Evolutionary conservation across 2,113 vertebrate genomes (phyloP).

Genomic region (Chamaea fasciata): DNA sequence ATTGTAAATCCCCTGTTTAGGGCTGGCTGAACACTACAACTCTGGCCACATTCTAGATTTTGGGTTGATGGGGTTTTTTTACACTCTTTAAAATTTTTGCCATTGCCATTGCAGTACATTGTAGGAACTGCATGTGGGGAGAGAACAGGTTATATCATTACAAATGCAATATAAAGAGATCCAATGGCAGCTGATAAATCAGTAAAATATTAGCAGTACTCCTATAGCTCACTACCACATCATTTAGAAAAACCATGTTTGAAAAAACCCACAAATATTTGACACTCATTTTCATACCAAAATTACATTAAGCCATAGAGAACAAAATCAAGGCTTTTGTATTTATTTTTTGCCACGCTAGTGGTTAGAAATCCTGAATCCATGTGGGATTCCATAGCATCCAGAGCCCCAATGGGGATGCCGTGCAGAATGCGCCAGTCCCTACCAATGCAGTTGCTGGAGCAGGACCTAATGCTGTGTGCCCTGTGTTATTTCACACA

Average conservation of each 20-base stretch:
- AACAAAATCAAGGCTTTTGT: background rate
- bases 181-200: background rate
- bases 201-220: background rate
- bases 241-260: background rate
- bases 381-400: accelerated
- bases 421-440: accelerated
- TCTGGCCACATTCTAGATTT: background rate
- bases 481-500: background rate
- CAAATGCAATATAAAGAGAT: background rate
- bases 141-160: background rate
- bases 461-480: background rate
- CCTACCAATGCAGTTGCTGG: background rate
- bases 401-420: background rate
- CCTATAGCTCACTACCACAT: background rate
- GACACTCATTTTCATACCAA: background rate
- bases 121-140: background rate
- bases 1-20: slow-evolving; percentile 31
- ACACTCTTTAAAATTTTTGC: background rate
- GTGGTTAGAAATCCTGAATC: background rate
- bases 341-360: background rate
- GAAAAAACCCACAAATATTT: background rate
- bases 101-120: background rate
- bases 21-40: background rate
- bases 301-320: background rate
- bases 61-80: background rate